Evolutionary conservation across 2,797 vertebrate genomes (phyloP).

Genomic region (Phoeniculus purpureus): DNA sequence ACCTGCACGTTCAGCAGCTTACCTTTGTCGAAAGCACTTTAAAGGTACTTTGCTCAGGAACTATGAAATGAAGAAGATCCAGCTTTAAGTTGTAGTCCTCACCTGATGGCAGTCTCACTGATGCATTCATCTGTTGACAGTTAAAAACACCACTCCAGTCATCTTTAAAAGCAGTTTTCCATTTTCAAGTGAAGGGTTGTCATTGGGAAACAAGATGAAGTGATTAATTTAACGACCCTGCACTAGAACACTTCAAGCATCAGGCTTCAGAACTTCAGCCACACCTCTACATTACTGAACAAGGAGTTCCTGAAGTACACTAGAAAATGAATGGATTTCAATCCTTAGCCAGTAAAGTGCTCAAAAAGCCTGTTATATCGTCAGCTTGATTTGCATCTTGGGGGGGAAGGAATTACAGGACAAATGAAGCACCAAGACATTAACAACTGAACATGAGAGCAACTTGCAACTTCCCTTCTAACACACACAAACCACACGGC

Average conservation of each 20-base stretch:
- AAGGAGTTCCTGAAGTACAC: not conserved
- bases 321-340: conserved; percentile 24
- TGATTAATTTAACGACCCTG: conserved; percentile 19
- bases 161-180: not conserved
- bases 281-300: not conserved
- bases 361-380: conserved; percentile 9
- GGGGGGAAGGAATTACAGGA: not conserved
- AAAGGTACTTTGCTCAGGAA: conserved; percentile 90
- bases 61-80: conserved; percentile 86
- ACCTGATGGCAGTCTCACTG: conserved; percentile 85
- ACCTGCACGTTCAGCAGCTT: conserved; percentile 38
- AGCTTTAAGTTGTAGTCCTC: conserved; percentile 86
- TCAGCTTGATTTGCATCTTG: conserved; percentile 3
- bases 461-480: not conserved
- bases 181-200: not conserved
- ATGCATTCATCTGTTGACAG: conserved; percentile 83
- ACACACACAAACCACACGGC: rapidly evolving
- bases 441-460: not conserved
- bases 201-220: not conserved
- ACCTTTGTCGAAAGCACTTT: conserved; percentile 96
- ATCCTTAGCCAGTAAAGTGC: not conserved
- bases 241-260: not conserved
- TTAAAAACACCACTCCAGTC: not conserved
- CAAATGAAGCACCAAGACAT: conserved; percentile 3
- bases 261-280: not conserved